Evolutionary conservation across 1,140 invertebrate genomes (phyloP).

Genomic region (Drosophila saltans): DNA sequence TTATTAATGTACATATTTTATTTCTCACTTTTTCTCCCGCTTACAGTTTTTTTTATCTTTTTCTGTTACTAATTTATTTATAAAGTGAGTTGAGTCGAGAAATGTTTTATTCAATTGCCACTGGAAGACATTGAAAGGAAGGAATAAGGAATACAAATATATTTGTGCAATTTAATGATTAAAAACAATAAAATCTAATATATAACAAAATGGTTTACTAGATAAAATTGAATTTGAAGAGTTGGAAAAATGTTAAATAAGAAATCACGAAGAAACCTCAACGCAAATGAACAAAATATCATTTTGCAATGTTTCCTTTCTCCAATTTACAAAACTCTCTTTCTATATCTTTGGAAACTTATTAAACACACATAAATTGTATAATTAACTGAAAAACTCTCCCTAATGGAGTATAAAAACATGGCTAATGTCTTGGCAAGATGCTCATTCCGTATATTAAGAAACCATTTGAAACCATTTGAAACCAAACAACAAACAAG

Average conservation of each 20-base stretch:
- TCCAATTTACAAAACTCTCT: too few relatives aligned
- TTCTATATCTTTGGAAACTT: too few relatives aligned
- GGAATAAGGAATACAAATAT: slow-evolving; percentile 14
- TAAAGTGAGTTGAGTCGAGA: slow-evolving; percentile 7
- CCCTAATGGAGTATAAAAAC: not conserved
- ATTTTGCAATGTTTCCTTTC: too few relatives aligned
- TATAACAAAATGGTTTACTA: too few relatives aligned
- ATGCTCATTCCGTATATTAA: slow-evolving; percentile 38
- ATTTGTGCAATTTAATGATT: not conserved
- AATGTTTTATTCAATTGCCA: slow-evolving; percentile 42
- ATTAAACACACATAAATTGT: not conserved
- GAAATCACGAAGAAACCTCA: too few relatives aligned
- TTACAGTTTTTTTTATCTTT: slow-evolving; percentile 21
- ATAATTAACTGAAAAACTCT: not conserved
- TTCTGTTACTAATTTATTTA: slow-evolving; percentile 7
- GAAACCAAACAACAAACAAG: slow-evolving; percentile 28
- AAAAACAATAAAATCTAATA: too few relatives aligned
- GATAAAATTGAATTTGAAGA: too few relatives aligned
- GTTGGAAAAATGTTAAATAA: too few relatives aligned
- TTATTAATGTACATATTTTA: slow-evolving; percentile 37
- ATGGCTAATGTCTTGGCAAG: not conserved
- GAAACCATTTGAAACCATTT: slow-evolving; percentile 38
- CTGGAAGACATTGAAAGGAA: not conserved
- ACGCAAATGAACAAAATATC: too few relatives aligned
- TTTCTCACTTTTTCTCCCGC: slow-evolving; percentile 37